Percentiles rank a stretch among this genome's conserved stretches.
Evolutionary conservation across 2,888 invertebrate species (phyloP).

Genomic region (Apocheima hispidaria): DNA sequence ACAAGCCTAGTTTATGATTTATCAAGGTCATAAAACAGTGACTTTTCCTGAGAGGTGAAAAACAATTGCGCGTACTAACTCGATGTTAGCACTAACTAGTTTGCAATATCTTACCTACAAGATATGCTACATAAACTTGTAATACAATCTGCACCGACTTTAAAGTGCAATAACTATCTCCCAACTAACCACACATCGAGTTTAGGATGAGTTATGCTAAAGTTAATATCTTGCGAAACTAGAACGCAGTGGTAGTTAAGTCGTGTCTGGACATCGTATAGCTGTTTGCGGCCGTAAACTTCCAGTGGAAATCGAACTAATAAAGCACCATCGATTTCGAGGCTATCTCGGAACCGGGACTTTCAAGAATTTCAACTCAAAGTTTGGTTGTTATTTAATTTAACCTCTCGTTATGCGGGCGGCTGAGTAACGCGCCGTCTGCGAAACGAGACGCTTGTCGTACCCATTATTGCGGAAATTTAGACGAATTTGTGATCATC

Average conservation of each 20-base stretch:
- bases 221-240: conserved; percentile 26
- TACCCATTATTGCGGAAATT: conserved; percentile 79
- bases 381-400: conserved; percentile 83
- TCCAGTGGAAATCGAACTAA: conserved; percentile 55
- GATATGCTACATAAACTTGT: not conserved
- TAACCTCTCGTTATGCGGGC: conserved; percentile 78
- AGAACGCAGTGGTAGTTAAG: conserved; percentile 22
- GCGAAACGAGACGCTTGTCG: conserved; percentile 67
- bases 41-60: too few relatives aligned
- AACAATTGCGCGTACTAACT: too few relatives aligned
- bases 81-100: too few relatives aligned
- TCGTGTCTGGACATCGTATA: conserved; percentile 37
- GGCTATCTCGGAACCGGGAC: conserved; percentile 23
- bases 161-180: conserved; percentile 3
- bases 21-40: too few relatives aligned
- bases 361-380: conserved; percentile 42
- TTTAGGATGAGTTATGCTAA: conserved; percentile 20
- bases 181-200: conserved; percentile 17
- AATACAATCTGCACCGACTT: conserved; percentile 2
- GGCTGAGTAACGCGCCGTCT: conserved; percentile 68
- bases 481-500: conserved; percentile 81
- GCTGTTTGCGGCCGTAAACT: conserved; percentile 73
- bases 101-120: not conserved
- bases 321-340: conserved; percentile 32
- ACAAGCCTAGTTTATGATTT: too few relatives aligned